Evolutionary conservation across 2,797 vertebrate genomes (phyloP), one percentile per base, ranked within the genome.

Genomic region (Schizothorax lantsangensis): DNA sequence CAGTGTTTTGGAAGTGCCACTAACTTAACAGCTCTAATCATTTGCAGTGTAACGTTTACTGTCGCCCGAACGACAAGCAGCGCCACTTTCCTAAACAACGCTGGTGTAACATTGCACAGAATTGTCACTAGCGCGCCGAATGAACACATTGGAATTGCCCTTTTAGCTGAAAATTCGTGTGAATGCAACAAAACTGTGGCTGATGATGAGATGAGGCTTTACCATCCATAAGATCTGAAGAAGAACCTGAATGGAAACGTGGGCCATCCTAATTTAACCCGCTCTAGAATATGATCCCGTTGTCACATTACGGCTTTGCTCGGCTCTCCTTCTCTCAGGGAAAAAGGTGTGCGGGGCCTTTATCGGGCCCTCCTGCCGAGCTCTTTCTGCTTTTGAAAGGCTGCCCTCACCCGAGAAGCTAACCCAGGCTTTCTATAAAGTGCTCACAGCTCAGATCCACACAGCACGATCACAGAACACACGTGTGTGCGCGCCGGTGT

Each of bases 1-100:
- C 95, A 96, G 94, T 94, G 95, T 89, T 95, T 95, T 95, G 94
- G 93, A 96, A 94, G 95, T 94, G 95, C 93, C 91, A 93, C 92
- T 92, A 95, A 95, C 95, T 95, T 95, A 95, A 95, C 94, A 87
- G 94, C 94, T 95, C 95, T 96, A 96, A 96, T 96, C 95, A 95
- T 93, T 91, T 89, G 91, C 93, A 91, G 93, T 94, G 94, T 94
- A 95, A 84, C 88, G 83, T 89, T 90, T 91, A 90, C 86, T 88
- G 81, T 86, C 45, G 79, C 75, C 72, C 78, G 85, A 88, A 88
- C 47, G 57, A 86, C 78, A 88, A 68, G 59, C 57, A 71, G 59
- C 77, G 43, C 26, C 71, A 23, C 75, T 80, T 84, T 89, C 40
- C 68, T 84, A n/a, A 69, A 82, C 81, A 78, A 88, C 30, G 6